These are phyloP conservation scores for Enteromius trimaculatus DNA, from an alignment of 2,797 vertebrate species.

Conservation along the genomic window DNA sequence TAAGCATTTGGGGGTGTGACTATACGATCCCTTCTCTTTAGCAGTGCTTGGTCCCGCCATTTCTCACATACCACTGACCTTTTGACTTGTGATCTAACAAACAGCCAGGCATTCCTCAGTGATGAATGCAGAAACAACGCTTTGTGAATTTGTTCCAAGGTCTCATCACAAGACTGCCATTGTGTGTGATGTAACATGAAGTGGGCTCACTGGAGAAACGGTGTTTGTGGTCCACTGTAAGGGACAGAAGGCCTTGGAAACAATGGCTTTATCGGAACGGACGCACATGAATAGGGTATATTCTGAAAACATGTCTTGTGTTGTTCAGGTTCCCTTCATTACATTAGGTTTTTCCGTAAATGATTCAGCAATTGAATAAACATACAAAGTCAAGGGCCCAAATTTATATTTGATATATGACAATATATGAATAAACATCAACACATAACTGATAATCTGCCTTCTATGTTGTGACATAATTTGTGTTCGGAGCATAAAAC, in stretches of 20 bases:
- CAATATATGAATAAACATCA: not conserved
- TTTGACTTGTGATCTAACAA: constrained; percentile 69
- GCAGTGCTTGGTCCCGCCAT: constrained; percentile 20
- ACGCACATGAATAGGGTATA: constrained; percentile 21
- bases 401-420: too few relatives aligned
- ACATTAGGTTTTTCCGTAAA: not conserved
- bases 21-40: too few relatives aligned
- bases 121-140: constrained; percentile 74
- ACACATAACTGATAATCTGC: too few relatives aligned
- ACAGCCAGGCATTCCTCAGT: constrained; percentile 53
- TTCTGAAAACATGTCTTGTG: constrained; percentile 4
- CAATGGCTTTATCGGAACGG: constrained; percentile 52
- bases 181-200: constrained; percentile 67
- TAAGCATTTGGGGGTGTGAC: not conserved
- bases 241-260: constrained; percentile 43
- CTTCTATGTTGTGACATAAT: not conserved
- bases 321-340: not conserved
- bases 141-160: constrained; percentile 65
- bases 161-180: constrained; percentile 72
- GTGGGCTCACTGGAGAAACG: constrained; percentile 67
- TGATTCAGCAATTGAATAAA: not conserved
- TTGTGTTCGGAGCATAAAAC: not conserved
- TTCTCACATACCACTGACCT: constrained; percentile 40
- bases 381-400: not conserved
- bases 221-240: constrained; percentile 64